Base-by-base conservation (phyloP, 2,888 invertebrate genomes). In the Yponomeuta evonymella region DNA sequence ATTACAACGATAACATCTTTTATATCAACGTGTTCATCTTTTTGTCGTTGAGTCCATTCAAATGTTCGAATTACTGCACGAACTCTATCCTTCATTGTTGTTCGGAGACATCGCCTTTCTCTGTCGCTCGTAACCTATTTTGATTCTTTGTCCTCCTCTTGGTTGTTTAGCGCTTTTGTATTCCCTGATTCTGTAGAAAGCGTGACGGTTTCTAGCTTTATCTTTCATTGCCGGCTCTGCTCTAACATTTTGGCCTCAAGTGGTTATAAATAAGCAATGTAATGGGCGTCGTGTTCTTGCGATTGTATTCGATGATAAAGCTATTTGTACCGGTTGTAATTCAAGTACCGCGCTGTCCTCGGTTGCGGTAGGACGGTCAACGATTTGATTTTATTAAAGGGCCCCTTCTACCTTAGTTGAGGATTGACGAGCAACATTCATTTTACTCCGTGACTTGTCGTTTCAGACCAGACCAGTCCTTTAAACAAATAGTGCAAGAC, bases 61-160 rank as follows among this genome's bases (percentile, higher is more conserved):
- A 58, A 80, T 83, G 82, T 80, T 85, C 86, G 86, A 82, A 84
- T 87, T 85, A 85, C 83, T 80, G 81, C 85, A 83, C 83, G 85
- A 83, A 82, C 81, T 80, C 80, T 83, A 83, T 85, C 81, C 81
- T 81, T 86, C 83, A 86, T 85, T 87, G 86, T 86, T 84, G 86
- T 69, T 48, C n/a, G 15, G 62, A 23, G 62, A 23, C 51, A 58
- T 58, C 51, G 51, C 62, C 62, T 70, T 68, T 68, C 51, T 68
- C 68, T 70, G 63, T 70, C 62, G 10, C 70, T n/a, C 63, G 58
- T 62, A 70, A 15, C 15, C 29, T 69, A 69, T 67, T 67, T 67
- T 82, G 79, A 75, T 77, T 73, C 70, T 73, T 74, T 71, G 67
- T 79, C 78, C 75, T 76, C 73, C 73, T 78, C 72, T 58, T 72